Conservation (phyloP, 1,140 invertebrate genomes). For the Zophobas atratus region DNA sequence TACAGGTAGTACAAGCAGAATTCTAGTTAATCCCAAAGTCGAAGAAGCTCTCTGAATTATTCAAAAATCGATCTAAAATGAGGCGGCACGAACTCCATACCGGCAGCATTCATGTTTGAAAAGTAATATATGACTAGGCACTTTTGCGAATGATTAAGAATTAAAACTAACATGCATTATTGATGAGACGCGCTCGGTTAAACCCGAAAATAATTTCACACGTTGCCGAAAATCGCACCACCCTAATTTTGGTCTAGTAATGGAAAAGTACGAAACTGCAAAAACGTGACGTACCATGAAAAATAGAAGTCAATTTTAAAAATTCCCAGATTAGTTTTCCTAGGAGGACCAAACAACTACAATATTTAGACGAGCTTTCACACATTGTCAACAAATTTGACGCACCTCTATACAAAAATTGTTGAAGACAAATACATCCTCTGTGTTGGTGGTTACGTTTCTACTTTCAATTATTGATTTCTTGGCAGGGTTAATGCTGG, state of each 20-base stretch:
- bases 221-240: constrained; percentile 11
- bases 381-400: too few relatives aligned
- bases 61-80: constrained; percentile 42
- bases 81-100: constrained; percentile 9
- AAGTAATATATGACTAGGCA: constrained; percentile 38
- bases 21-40: constrained; percentile 1
- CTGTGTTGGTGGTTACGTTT: background rate
- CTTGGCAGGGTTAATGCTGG: background rate
- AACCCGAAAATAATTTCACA: constrained; percentile 35
- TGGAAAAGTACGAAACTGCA: background rate
- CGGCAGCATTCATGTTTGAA: constrained; percentile 20
- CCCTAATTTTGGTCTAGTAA: too few relatives aligned
- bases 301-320: background rate
- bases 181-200: constrained; percentile 14
- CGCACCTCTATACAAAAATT: too few relatives aligned
- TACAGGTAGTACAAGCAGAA: constrained; percentile 8
- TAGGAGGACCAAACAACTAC: too few relatives aligned
- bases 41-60: constrained; percentile 29
- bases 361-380: too few relatives aligned
- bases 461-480: background rate
- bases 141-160: constrained; percentile 34
- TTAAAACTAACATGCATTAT: constrained; percentile 7
- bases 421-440: too few relatives aligned
- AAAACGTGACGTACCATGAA: background rate
- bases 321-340: too few relatives aligned